Conservation (phyloP, 1,140 invertebrate genomes). For the Probaryconus sp. region DNA sequence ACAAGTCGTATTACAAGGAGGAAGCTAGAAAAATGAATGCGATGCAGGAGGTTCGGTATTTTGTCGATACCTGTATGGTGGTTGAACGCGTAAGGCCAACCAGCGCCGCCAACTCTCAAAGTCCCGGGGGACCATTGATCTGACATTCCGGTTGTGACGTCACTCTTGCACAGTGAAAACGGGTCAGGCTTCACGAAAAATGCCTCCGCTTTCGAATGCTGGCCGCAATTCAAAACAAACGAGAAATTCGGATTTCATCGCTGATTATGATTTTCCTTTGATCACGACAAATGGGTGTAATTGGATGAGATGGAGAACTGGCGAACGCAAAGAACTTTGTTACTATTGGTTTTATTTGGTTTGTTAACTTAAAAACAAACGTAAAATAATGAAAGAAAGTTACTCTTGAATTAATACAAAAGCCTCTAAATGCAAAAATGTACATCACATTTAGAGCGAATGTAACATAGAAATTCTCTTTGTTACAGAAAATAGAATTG, state of each 20-base stretch:
- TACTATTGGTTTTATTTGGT: no score
- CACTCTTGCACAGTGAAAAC: conserved; percentile 62
- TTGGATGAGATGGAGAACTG: no score
- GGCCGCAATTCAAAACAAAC: conserved; percentile 48
- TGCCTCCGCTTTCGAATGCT: conserved; percentile 47
- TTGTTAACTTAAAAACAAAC: no score
- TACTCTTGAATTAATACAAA: no score
- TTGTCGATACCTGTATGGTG: conserved; percentile 21
- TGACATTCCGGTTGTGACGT: conserved; percentile 70
- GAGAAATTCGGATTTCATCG: conserved; percentile 2
- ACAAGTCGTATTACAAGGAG: conserved; percentile 10
- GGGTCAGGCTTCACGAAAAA: conserved; percentile 72
- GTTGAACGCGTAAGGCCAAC: conserved; percentile 48
- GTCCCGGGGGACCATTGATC: conserved; percentile 69
- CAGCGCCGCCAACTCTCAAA: conserved; percentile 63
- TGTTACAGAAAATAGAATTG: no score
- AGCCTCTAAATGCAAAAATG: no score
- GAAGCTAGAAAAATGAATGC: conserved; percentile 19
- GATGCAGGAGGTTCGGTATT: conserved; percentile 21
- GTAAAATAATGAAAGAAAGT: no score
- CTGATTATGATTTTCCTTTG: conserved; percentile 53
- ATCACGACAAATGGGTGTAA: conserved; percentile 36
- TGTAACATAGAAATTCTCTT: no score
- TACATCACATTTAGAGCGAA: no score
- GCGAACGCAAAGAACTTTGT: no score